Evolutionary conservation across 2,113 vertebrate genomes (phyloP).

Genomic region (Psammodynastes pulverulentus): DNA sequence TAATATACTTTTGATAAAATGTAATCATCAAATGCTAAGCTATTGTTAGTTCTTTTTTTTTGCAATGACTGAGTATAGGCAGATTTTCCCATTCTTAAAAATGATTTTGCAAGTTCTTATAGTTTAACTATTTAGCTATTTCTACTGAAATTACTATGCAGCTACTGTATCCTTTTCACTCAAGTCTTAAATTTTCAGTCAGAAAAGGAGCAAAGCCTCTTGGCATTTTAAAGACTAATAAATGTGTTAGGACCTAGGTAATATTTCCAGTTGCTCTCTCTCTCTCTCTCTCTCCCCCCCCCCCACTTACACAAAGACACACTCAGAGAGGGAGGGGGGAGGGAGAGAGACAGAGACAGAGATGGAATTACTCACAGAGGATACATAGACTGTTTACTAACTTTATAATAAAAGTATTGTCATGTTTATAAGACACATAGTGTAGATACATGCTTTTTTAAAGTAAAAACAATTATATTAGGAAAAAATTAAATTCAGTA

Average conservation of each 20-base stretch:
- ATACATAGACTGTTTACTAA: not conserved
- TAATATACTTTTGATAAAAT: not conserved
- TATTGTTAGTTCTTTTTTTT: not conserved
- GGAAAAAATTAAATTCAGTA: not conserved
- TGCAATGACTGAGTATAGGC: not conserved
- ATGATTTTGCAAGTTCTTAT: constrained; percentile 38
- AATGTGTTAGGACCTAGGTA: not conserved
- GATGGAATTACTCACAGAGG: not conserved
- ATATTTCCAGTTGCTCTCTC: not conserved
- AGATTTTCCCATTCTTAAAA: not conserved
- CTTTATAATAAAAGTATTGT: not conserved
- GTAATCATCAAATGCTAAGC: not conserved
- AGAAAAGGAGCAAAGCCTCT: not conserved
- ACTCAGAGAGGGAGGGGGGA: not conserved
- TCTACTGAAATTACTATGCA: constrained; percentile 23
- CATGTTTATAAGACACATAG: not conserved
- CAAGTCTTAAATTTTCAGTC: not conserved
- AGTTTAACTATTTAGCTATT: constrained; percentile 37
- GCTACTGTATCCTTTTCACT: not conserved
- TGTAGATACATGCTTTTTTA: not conserved
- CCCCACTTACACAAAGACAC: not conserved
- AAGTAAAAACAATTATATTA: not conserved
- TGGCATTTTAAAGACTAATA: not conserved
- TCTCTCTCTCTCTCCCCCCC: not conserved
- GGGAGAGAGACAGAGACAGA: no score